phyloP scores from a whole-genome alignment of 2,888 invertebrate species.

The Congeria kusceri region DNA sequence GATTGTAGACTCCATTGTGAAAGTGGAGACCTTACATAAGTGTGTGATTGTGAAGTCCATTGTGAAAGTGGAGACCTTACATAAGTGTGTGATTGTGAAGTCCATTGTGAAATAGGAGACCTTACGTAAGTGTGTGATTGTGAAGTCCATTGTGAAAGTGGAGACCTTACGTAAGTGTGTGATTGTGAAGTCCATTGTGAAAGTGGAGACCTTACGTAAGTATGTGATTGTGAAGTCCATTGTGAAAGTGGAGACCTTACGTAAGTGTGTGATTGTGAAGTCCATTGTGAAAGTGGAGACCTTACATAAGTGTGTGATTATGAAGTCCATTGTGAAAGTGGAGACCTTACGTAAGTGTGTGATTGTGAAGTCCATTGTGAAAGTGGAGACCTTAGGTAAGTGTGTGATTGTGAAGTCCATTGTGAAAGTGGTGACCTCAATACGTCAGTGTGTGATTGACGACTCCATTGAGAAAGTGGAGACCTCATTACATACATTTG shows the following conservation, averaged over 20 bases:
- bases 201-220: no score
- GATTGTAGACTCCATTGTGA: slow-evolving; percentile 87
- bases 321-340: no score
- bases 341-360: no score
- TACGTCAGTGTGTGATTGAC: slow-evolving; percentile 85
- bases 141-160: slow-evolving; percentile 80
- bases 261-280: no score
- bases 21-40: slow-evolving; percentile 88
- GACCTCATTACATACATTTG: slow-evolving; percentile 87
- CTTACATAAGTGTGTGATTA: no score
- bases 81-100: slow-evolving; percentile 84
- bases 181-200: no score
- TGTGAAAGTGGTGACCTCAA: slow-evolving; percentile 87
- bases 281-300: no score
- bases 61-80: no score
- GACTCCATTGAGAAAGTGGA: slow-evolving; percentile 85
- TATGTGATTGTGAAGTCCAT: no score
- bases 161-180: slow-evolving; percentile 88
- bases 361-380: no score
- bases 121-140: slow-evolving; percentile 85
- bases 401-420: slow-evolving; percentile 86
- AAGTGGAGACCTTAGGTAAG: no score
- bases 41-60: slow-evolving; percentile 12
- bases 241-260: no score
- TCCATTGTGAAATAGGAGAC: slow-evolving; percentile 88